Conservation (phyloP, 2,113 vertebrate genomes). For the Fregata magnificens region DNA sequence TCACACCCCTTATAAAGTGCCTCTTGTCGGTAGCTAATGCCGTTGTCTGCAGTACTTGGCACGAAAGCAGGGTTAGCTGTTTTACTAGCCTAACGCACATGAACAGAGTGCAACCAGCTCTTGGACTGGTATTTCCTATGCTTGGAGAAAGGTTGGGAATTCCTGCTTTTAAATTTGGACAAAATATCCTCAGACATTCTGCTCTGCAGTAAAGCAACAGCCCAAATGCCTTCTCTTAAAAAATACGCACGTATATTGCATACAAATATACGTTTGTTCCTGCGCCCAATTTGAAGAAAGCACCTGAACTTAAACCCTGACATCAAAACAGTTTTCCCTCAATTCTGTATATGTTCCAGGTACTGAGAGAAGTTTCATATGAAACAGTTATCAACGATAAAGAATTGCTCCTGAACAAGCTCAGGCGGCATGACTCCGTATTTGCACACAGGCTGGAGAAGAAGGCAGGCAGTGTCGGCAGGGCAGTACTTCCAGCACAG, state of each 20-base stretch:
- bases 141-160: background rate
- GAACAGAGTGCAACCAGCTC: background rate
- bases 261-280: background rate
- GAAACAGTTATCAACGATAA: accelerated
- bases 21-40: background rate
- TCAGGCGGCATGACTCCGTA: background rate
- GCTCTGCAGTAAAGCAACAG: background rate
- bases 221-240: background rate
- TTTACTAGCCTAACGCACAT: accelerated
- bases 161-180: background rate
- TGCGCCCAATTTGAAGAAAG: background rate
- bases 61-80: background rate
- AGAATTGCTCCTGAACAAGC: background rate
- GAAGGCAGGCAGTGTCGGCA: background rate
- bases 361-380: background rate
- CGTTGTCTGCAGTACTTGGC: background rate
- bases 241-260: background rate
- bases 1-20: background rate
- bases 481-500: background rate
- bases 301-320: background rate
- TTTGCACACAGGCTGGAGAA: background rate
- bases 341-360: background rate
- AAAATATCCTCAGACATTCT: background rate
- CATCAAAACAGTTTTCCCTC: background rate
- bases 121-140: background rate